These are phyloP conservation scores for Callipepla squamata DNA, from an alignment of 2,113 vertebrate species.

Conservation along the genomic window DNA sequence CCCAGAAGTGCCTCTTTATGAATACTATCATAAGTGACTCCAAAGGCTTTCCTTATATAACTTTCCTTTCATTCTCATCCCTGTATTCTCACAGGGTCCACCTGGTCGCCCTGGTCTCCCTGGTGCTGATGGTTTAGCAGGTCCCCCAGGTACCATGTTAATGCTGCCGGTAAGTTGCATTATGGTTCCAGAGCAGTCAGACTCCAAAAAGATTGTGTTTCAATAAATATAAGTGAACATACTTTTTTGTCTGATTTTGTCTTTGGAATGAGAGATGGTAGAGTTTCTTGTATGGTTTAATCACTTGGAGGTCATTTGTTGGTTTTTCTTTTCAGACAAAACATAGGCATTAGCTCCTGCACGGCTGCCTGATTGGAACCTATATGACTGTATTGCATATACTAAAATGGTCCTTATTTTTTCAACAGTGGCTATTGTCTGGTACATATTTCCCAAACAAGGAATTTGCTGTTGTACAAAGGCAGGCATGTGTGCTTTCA, in stretches of 20 bases:
- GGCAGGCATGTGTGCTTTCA: background rate
- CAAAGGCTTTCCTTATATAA: background rate
- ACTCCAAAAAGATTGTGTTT: background rate
- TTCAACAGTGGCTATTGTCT: background rate
- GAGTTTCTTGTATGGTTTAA: background rate
- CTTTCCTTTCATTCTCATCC: background rate
- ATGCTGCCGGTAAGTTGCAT: slow-evolving; percentile 90
- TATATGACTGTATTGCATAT: background rate
- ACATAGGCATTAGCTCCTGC: background rate
- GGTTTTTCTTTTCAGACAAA: background rate
- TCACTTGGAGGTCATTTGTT: background rate
- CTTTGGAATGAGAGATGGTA: background rate
- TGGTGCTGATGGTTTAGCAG: slow-evolving; percentile 93
- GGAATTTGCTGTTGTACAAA: slow-evolving; percentile 3
- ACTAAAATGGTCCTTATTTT: background rate
- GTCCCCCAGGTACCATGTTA: slow-evolving; percentile 96
- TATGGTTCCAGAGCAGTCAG: background rate
- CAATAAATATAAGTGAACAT: background rate
- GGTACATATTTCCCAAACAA: background rate
- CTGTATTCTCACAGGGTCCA: slow-evolving; percentile 82
- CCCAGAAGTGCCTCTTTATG: background rate
- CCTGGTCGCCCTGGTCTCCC: slow-evolving; percentile 92
- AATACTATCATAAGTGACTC: background rate
- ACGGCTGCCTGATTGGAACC: background rate
- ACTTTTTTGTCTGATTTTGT: background rate